Percentiles rank a stretch among this genome's conserved stretches.
Evolutionary conservation across 2,888 invertebrate genomes (phyloP).

Genomic region (Drosophila mercatorum): DNA sequence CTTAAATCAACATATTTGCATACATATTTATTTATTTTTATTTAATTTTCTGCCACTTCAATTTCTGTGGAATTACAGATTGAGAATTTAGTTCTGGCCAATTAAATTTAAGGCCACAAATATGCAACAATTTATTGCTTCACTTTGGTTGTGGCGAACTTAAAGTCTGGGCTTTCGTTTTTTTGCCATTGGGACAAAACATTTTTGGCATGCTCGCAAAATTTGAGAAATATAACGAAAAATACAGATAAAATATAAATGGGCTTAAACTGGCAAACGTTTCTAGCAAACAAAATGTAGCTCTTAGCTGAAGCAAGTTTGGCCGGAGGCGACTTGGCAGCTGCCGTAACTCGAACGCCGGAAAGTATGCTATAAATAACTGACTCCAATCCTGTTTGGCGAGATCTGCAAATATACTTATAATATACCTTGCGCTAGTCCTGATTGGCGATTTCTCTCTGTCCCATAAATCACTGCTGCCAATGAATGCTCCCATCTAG

Average conservation of each 20-base stretch:
- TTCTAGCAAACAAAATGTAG: neutral
- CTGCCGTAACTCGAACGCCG: neutral
- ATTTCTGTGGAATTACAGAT: neutral
- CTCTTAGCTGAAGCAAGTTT: neutral
- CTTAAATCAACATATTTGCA: neutral
- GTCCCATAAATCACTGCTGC: conserved; percentile 68
- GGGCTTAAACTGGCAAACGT: neutral
- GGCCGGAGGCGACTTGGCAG: neutral
- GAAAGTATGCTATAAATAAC: conserved; percentile 8
- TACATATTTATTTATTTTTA: neutral
- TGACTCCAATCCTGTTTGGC: neutral
- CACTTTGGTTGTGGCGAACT: conserved; percentile 3
- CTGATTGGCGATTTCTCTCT: neutral
- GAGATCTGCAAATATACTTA: neutral
- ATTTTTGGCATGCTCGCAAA: conserved; percentile 39
- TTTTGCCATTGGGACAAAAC: neutral
- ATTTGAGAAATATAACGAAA: conserved; percentile 30
- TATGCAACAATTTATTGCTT: neutral
- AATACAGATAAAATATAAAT: neutral
- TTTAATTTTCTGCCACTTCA: neutral
- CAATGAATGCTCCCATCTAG: conserved; percentile 45
- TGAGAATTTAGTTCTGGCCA: neutral
- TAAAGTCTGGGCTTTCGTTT: conserved; percentile 4
- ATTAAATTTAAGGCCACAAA: neutral
- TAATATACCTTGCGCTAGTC: neutral